phyloP scores from a whole-genome alignment of 2,113 vertebrate species.

The Mastomys coucha region DNA sequence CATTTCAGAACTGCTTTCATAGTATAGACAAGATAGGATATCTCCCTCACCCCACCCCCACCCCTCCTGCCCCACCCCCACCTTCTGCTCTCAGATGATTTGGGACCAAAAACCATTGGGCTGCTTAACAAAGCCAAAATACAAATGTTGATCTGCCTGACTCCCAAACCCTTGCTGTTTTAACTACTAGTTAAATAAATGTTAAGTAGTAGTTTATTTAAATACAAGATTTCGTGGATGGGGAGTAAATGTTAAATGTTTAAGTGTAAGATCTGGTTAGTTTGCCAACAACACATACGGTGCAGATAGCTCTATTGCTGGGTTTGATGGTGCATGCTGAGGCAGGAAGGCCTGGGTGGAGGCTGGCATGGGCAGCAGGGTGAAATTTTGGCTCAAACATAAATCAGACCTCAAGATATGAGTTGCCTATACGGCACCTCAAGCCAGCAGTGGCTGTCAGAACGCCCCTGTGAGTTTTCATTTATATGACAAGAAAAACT shows the following conservation, averaged over 20 bases:
- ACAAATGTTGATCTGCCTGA: neutral
- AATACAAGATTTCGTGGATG: neutral
- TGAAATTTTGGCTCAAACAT: neutral
- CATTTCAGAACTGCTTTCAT: neutral
- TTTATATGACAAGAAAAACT: neutral
- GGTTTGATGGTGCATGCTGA: neutral
- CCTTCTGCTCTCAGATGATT: neutral
- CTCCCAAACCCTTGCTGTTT: neutral
- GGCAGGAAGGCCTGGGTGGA: neutral
- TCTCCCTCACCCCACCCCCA: neutral
- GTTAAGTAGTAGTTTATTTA: neutral
- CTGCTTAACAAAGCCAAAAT: neutral
- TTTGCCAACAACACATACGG: slow-evolving; percentile 1
- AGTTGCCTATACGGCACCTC: neutral
- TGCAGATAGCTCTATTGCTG: neutral
- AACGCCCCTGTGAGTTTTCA: neutral
- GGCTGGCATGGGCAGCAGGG: no score
- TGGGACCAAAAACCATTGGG: neutral
- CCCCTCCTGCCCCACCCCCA: neutral
- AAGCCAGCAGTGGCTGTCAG: neutral
- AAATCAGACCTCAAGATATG: neutral
- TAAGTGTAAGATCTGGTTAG: neutral
- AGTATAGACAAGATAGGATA: neutral
- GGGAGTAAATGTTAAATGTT: neutral
- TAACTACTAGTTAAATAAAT: slow-evolving; percentile 21